A percentile compares a stretch with the other conserved stretches of the same genome.
Conservation (phyloP, 2,797 vertebrate genomes). For the Myotis daubentonii region DNA sequence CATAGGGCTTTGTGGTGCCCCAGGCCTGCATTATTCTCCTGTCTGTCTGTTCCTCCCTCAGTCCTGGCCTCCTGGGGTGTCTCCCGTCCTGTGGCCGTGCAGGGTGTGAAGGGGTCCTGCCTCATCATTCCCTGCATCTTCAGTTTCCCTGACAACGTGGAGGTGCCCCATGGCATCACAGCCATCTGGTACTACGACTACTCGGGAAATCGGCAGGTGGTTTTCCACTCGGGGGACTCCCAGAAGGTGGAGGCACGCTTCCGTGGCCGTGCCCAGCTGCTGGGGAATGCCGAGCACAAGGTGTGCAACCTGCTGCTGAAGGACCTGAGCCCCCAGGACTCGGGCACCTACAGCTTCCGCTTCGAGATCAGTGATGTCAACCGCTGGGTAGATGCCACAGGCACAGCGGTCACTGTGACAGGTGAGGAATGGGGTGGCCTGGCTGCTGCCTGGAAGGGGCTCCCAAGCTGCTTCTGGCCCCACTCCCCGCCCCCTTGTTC, state of each 20-base stretch:
- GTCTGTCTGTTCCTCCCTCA: not conserved
- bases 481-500: not conserved
- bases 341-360: conserved; percentile 82
- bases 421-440: conserved; percentile 73
- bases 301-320: conserved; percentile 81
- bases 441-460: not conserved
- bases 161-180: rapidly evolving
- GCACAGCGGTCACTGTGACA: conserved; percentile 65
- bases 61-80: conserved; percentile 75
- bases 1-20: not conserved
- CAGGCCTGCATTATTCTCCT: not conserved
- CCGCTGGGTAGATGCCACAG: conserved; percentile 75
- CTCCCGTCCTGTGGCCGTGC: conserved; percentile 52
- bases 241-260: not conserved
- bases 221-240: conserved; percentile 67
- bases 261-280: conserved; percentile 61
- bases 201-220: rapidly evolving
- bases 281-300: not conserved
- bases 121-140: conserved; percentile 84
- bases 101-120: conserved; percentile 76
- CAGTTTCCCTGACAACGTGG: conserved; percentile 58
- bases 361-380: conserved; percentile 81
- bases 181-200: conserved; percentile 86
- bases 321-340: conserved; percentile 59
- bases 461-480: not conserved